phyloP scores from a whole-genome alignment of 2,888 invertebrate genomes.

The Lochmaea capreae region DNA sequence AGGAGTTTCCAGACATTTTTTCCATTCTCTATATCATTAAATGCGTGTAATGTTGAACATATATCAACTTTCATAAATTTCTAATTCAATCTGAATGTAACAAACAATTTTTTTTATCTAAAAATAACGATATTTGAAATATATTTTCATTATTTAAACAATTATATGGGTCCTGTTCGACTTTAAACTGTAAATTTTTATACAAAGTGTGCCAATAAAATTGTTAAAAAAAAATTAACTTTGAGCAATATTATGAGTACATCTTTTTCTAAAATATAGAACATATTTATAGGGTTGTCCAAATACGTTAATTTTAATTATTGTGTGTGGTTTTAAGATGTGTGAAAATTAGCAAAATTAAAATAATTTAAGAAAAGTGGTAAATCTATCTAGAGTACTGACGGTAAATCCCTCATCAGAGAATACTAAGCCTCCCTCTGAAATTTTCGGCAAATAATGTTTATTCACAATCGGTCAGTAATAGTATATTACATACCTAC shows the following conservation, averaged over 20 bases:
- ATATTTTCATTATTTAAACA: background rate
- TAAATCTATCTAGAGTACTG: too few relatives aligned
- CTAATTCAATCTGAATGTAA: background rate
- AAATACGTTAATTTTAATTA: background rate
- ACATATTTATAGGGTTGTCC: background rate
- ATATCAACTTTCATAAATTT: background rate
- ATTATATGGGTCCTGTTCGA: background rate
- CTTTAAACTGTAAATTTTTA: conserved; percentile 9
- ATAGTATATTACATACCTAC: too few relatives aligned
- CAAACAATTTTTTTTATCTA: background rate
- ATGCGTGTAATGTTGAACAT: background rate
- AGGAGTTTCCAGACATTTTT: background rate
- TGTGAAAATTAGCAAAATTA: too few relatives aligned
- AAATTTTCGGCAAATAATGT: too few relatives aligned
- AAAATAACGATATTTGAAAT: background rate
- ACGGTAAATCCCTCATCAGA: too few relatives aligned
- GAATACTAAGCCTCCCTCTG: too few relatives aligned
- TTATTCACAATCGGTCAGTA: too few relatives aligned
- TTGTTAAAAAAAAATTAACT: conserved; percentile 38
- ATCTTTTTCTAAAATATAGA: conserved; percentile 21
- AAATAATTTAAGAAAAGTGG: too few relatives aligned
- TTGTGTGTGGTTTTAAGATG: background rate
- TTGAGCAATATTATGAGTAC: conserved; percentile 42
- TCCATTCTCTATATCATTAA: background rate
- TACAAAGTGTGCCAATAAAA: conserved; percentile 45